These are phyloP conservation scores for Ardeotis arabs DNA, from an alignment of 2,113 vertebrate genomes.

Conservation along the genomic window DNA sequence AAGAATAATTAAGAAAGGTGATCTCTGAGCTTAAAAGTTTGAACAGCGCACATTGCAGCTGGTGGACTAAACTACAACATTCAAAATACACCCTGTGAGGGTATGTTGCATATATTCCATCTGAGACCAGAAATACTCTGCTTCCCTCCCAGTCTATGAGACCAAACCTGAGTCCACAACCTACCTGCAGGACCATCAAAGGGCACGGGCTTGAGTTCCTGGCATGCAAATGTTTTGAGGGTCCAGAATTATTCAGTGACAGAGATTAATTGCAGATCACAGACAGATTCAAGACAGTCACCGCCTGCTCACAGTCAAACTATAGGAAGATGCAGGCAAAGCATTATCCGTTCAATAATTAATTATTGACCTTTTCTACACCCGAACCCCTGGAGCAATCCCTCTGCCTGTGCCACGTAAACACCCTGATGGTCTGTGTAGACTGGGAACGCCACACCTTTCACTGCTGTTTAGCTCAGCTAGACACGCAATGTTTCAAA, in stretches of 20 bases:
- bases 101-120: neutral
- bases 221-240: neutral
- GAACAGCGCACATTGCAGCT: neutral
- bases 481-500: constrained; percentile 8
- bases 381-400: neutral
- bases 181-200: neutral
- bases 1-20: neutral
- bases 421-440: constrained; percentile 34
- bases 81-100: neutral
- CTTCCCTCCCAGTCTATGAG: neutral
- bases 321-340: constrained; percentile 30
- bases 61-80: neutral
- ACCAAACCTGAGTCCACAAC: neutral
- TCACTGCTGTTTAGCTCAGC: constrained; percentile 37
- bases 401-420: neutral
- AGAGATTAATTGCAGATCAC: neutral
- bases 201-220: constrained; percentile 7
- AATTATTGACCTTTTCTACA: constrained; percentile 30
- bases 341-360: constrained; percentile 49
- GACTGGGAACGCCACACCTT: neutral
- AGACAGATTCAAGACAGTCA: constrained; percentile 30
- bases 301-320: neutral
- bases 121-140: neutral
- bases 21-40: neutral
- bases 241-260: constrained; percentile 4